Base-by-base conservation (phyloP, 2,113 vertebrate genomes). In the Mixornis gularis region DNA sequence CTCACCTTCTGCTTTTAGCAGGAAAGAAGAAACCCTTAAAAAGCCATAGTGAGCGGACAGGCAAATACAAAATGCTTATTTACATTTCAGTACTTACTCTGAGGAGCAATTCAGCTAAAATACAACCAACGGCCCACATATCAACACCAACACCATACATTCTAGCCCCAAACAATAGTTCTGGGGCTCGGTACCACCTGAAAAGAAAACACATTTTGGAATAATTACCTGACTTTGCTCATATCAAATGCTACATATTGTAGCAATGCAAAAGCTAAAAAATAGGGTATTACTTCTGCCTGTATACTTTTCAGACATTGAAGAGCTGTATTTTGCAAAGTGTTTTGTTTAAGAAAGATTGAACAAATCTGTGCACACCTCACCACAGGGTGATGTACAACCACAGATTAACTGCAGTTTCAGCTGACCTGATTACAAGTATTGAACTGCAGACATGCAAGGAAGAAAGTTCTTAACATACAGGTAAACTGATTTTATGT, bases 121-220 rank as follows among this genome's bases (percentile, higher is more conserved):
- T 99, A 95, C 99, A 99, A 79, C 99, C 99, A 68, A 99, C 99
- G 88, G 99, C 99, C 99, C 99, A 99, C 99, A 99, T 99, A 96
- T 99, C 99, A 10, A 99, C 99, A 55, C 99, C 99, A 26, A 99
- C 99, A 41, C 99, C 99, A 44, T 99, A 99, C 98, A 99, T 99
- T 96, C 98, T 98, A 90, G 99, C 98, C 78, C 99, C 99, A 96
- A 99, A 99, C 34, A 99, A 92, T 26, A 99, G 98, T 95, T 99
- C 99, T 55, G 99, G 99, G 9, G 99, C 97, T 87, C 99, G 98
- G 95, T 99, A 99, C 99, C 99, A 99, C 83, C 99, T 99, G 77
- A 86, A 85, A 86, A 95, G 82, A 84, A 68, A 96, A n/a, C 32
- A 58, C 13, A 15, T 87, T 58, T 92, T n/a, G 19, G 21, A 62